These are phyloP conservation scores for Athene noctua DNA, from an alignment of 2,113 vertebrate species.

Conservation along the genomic window DNA sequence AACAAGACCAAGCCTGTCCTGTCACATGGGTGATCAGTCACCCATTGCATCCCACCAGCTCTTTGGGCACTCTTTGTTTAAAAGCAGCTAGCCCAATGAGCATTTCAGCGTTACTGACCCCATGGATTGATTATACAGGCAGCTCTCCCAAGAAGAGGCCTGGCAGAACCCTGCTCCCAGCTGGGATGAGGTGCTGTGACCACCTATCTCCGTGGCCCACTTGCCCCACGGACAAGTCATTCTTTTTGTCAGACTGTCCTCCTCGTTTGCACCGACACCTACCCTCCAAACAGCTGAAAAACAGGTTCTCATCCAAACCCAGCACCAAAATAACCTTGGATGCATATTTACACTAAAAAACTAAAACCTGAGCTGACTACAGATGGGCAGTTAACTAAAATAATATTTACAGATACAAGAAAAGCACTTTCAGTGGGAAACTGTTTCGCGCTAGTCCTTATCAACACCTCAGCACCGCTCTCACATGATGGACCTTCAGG, in stretches of 20 bases:
- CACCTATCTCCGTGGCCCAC: neutral
- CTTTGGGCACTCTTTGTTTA: accelerated
- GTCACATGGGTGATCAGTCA: neutral
- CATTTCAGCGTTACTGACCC: accelerated
- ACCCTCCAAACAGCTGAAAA: neutral
- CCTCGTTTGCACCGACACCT: accelerated
- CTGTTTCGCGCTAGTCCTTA: neutral
- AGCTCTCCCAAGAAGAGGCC: neutral
- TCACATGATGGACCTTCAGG: neutral
- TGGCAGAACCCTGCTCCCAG: accelerated
- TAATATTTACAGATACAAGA: neutral
- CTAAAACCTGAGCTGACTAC: neutral
- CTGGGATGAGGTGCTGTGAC: accelerated
- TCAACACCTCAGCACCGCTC: neutral
- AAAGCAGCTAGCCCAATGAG: accelerated
- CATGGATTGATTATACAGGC: accelerated
- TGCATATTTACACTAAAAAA: neutral
- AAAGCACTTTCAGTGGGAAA: neutral
- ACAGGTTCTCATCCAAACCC: neutral
- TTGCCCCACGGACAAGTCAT: accelerated
- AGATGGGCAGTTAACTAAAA: neutral
- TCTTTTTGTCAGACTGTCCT: neutral
- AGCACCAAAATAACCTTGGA: accelerated
- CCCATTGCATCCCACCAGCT: accelerated
- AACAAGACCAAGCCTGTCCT: neutral